phyloP scores from a whole-genome alignment of 2,113 vertebrate genomes.

The Ploceus nigricollis region DNA sequence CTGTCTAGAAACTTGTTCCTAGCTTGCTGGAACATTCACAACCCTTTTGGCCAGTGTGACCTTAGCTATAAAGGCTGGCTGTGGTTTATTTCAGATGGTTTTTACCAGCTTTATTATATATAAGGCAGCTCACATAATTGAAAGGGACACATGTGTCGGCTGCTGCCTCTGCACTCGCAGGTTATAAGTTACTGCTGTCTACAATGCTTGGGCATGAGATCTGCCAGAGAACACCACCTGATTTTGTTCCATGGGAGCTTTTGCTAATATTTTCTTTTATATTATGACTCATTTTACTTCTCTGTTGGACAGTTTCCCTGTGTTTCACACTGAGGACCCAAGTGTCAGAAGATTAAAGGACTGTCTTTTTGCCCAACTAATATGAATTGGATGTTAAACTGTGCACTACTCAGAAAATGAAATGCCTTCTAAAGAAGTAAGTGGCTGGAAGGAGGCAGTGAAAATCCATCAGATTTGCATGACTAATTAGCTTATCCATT shows the following conservation, averaged over 20 bases:
- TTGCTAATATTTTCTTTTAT: conserved; percentile 24
- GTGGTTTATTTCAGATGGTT: conserved; percentile 28
- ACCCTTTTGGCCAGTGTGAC: conserved; percentile 39
- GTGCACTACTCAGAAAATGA: background rate
- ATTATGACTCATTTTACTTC: conserved; percentile 34
- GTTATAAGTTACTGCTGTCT: conserved; percentile 14
- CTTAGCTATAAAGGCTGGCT: conserved; percentile 34
- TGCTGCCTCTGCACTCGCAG: background rate
- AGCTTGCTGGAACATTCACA: conserved; percentile 35
- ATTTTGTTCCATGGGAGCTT: conserved; percentile 5
- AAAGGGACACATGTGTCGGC: background rate
- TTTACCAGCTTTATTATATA: conserved; percentile 17
- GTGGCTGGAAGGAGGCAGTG: conserved; percentile 28
- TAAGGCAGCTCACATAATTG: background rate
- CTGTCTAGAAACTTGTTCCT: conserved; percentile 65
- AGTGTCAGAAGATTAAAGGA: conserved; percentile 51
- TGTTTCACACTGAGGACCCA: conserved; percentile 25
- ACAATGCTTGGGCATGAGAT: background rate
- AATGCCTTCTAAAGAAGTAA: conserved; percentile 31
- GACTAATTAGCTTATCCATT: conserved; percentile 48
- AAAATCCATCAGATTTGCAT: conserved; percentile 61
- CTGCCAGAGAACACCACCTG: background rate
- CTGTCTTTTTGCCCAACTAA: conserved; percentile 18
- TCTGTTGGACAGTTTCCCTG: background rate
- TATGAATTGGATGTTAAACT: conserved; percentile 21